phyloP scores from a whole-genome alignment of 2,113 vertebrate species.

The Spizaetus ornatus region DNA sequence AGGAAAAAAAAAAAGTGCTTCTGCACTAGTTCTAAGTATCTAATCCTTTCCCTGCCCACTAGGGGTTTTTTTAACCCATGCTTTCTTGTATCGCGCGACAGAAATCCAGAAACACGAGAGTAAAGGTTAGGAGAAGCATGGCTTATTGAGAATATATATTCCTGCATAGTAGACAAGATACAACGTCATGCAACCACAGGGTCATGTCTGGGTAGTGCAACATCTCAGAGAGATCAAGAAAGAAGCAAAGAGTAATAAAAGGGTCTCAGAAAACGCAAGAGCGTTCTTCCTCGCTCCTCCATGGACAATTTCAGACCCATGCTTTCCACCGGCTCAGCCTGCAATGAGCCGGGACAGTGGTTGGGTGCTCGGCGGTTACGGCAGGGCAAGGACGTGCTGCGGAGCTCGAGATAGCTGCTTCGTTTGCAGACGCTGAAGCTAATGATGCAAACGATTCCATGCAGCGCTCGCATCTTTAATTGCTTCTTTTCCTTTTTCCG shows the following conservation, averaged over 20 bases:
- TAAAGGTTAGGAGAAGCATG: neutral
- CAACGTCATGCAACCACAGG: neutral
- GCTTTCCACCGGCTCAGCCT: neutral
- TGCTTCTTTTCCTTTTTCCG: neutral
- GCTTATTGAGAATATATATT: neutral
- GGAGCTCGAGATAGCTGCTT: neutral
- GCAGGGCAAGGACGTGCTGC: neutral
- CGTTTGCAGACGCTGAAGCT: neutral
- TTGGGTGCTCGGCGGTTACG: rapidly evolving
- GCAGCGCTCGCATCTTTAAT: neutral
- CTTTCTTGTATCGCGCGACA: rapidly evolving
- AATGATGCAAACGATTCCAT: neutral
- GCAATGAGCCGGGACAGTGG: rapidly evolving
- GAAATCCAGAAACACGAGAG: neutral
- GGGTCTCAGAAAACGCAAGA: neutral
- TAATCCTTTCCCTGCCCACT: neutral
- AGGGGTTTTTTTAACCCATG: neutral
- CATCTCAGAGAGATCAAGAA: neutral
- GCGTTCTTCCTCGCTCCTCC: neutral
- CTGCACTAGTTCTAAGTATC: neutral
- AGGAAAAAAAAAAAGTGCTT: neutral
- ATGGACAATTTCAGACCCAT: rapidly evolving
- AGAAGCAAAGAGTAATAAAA: neutral
- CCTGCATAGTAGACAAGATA: neutral
- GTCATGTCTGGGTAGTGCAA: rapidly evolving